Base-by-base conservation (phyloP, 2,797 vertebrate species). In the Chromobotia macracanthus region DNA sequence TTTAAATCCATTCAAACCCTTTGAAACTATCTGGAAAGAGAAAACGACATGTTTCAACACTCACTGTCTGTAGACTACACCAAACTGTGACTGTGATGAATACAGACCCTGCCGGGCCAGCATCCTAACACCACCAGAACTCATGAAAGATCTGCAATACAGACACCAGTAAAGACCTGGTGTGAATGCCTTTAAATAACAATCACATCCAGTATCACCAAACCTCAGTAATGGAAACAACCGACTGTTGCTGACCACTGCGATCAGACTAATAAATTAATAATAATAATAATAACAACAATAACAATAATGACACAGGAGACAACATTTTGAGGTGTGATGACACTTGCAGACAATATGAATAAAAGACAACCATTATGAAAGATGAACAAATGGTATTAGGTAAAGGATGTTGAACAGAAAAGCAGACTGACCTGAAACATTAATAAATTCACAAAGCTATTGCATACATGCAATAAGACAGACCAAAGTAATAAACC, bases 1-100 rank as follows among this genome's bases (percentile, higher is more conserved):
- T 44, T 61, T 21, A 75, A n/a, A 56, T 21, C 1, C 3, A 8
- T 15, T 16, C 25, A 5, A 66, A 1, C 63, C 21, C 0, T 15
- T 28, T 23, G 4, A 1, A 71, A 56, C 58, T 1, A 35, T 61
- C n/a, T 19, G 10, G 25, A 58, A 44, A 12, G 67, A 63, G 4
- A n/a, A 1, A 64, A 38, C 28, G 28, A 28, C 28, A 28, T 4
- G 28, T 28, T 28, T 28, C 38, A 69, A 53, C 75, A 92, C 93
- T 92, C 66, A 94, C 94, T 92, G 92, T 87, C 88, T 93, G 87
- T 81, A 92, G 58, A 92, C 70, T 64, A 90, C 60, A 28, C 85
- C 79, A 65, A 71, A 87, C 38, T 90, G 90, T 0, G 87, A 82
- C 72, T 87, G 87, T 68, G 90, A 87, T 18, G 87, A 69, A 72